Conservation (phyloP, 2,113 vertebrate genomes). For the Oxygymnocypris stewartii region DNA sequence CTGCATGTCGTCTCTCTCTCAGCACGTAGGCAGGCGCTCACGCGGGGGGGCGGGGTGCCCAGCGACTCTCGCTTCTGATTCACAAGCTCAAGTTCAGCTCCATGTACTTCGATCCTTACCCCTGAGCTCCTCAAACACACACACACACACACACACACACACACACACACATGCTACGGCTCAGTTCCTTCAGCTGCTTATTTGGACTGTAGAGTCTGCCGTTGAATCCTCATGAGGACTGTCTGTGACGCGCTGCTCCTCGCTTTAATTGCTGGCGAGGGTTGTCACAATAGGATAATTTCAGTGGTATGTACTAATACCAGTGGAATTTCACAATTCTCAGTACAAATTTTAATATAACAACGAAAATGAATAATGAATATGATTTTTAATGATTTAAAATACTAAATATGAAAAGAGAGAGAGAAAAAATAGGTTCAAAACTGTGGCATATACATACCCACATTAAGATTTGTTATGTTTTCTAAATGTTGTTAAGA, state of each 20-base stretch:
- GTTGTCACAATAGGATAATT: too few relatives aligned
- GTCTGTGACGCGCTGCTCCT: neutral
- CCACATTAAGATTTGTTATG: neutral
- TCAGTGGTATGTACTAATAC: neutral
- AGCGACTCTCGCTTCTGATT: constrained; percentile 16
- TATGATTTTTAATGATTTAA: neutral
- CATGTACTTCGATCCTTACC: constrained; percentile 32
- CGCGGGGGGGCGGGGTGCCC: neutral
- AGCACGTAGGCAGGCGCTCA: constrained; percentile 47
- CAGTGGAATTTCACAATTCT: neutral
- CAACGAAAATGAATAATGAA: too few relatives aligned
- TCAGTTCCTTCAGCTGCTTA: constrained; percentile 27
- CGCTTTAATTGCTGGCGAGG: constrained; percentile 9
- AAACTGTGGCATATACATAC: neutral
- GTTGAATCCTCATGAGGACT: neutral
- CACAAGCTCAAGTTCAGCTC: constrained; percentile 49
- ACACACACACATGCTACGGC: neutral
- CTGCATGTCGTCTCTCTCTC: neutral
- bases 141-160: constrained; percentile 12
- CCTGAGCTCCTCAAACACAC: constrained; percentile 40
- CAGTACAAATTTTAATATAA: neutral
- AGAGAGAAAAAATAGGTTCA: neutral
- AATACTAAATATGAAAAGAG: neutral
- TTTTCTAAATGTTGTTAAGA: neutral
- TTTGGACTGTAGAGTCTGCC: too few relatives aligned